Evolutionary conservation across 2,888 invertebrate genomes (phyloP), one percentile per base, ranked within the genome.

Genomic region (Sinopyrophorus schimmeli): DNA sequence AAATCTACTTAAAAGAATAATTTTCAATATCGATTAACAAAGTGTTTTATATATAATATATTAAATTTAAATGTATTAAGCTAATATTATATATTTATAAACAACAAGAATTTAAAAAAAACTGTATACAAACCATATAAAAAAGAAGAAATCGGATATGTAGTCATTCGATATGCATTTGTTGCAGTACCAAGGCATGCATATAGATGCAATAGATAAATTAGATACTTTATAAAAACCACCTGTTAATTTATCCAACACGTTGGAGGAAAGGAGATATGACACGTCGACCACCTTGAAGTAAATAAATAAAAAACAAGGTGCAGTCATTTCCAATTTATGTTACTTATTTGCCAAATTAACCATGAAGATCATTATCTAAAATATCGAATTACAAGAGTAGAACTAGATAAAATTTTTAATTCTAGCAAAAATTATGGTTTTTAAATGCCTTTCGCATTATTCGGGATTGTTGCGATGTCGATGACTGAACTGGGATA

Each of bases 321-420:
- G 38, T 43, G 51, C 50, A 53, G 60, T 62, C 62, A 51, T 57
- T 58, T 60, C 54, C 53, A 54, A 60, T 62, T 53, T 53, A 57
- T 55, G 59, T 62, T 60, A 61, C 54, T 55, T 58, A 60, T 55
- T 57, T 55, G 59, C 61, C 60, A 62, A 62, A 62, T 62, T 62
- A 62, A 62, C 57, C 60, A 59, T 42, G 38, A 58, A 30, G 59
- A 60, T 58, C 49, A 44, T 55, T 54, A 53, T 53, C 53, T 52
- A 7, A 38, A 39, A 39, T 38, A 50, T 47, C 23, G 27, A 37
- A 41, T 47, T 47, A 41, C 47, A 15, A 10, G n/a, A 21, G 9
- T n/a, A 11, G 7, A 14, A 23, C 21, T 4, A 35, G 23, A 14
- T 14, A 5, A 35, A 15, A 12, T 14, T 21, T 9, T 35, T 21